Evolutionary conservation across 2,888 invertebrate species (phyloP), one percentile per base, ranked within the genome.

Genomic region (Lycocerus yunnanus): DNA sequence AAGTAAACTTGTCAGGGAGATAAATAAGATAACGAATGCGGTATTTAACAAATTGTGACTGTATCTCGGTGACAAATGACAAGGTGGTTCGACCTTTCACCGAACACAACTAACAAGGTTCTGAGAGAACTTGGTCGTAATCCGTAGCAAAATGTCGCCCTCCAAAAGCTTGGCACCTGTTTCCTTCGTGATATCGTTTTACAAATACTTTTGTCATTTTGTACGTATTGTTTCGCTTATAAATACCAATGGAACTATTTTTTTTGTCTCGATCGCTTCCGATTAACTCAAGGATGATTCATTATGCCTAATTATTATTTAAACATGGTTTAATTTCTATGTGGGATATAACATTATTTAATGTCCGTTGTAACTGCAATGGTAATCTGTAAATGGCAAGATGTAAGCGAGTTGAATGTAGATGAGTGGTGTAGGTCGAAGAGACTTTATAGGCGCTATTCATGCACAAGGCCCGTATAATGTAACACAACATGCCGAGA

Each of bases 391-490:
- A 85, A 85, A 85, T 84, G 85, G 85, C 84, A 83, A 84, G 84
- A 84, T 83, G 83, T 84, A 82, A 82, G 81, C 82, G 83, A 82
- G 83, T 80, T 84, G 86, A 84, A 86, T 86, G 85, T 84, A 86
- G 86, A 86, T 86, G 85, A 86, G 84, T 84, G 84, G 85, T 84
- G 84, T 85, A 82, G 84, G 84, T 80, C 81, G 84, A 79, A 81
- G 81, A 83, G 82, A 82, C 82, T 84, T 84, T 84, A 84, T 84
- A 83, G 83, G 81, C 81, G 81, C 82, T 83, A 84, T 83, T 84
- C 84, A 84, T 84, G 83, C 84, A 84, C 82, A 82, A 74, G 75
- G 70, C 71, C 76, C 79, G 84, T 84, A 84, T 84, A 85, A 84
- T 84, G 83, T 84, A 84, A 82, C 83, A 81, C 82, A 82, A 82